These are phyloP conservation scores for Cryptocephalus primarius DNA, from an alignment of 2,888 invertebrate species.

Conservation along the genomic window DNA sequence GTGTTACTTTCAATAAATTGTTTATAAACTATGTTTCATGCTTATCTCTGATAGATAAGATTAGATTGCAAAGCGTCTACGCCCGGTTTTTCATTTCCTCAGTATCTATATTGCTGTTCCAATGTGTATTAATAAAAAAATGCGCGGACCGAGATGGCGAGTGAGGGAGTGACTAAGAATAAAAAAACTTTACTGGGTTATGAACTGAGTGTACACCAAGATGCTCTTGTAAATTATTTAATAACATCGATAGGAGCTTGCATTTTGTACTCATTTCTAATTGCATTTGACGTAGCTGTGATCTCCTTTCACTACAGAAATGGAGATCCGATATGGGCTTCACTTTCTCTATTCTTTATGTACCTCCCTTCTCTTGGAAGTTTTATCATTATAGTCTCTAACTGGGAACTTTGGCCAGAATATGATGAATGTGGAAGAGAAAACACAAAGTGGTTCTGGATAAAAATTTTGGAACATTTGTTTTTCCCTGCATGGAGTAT, in stretches of 20 bases:
- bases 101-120: no score
- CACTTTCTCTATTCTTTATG: slow-evolving; percentile 39
- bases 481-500: slow-evolving; percentile 51
- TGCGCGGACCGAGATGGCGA: neutral
- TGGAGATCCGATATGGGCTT: slow-evolving; percentile 43
- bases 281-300: slow-evolving; percentile 56
- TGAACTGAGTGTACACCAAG: slow-evolving; percentile 35
- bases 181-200: slow-evolving; percentile 27
- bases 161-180: slow-evolving; percentile 1
- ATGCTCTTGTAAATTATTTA: slow-evolving; percentile 42
- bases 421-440: slow-evolving; percentile 37
- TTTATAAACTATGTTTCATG: neutral
- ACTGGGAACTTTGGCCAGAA: slow-evolving; percentile 47
- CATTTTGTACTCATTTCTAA: slow-evolving; percentile 52
- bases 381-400: slow-evolving; percentile 47
- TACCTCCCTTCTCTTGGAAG: slow-evolving; percentile 47
- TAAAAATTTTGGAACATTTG: slow-evolving; percentile 41
- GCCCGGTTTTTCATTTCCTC: no score
- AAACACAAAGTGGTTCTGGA: slow-evolving; percentile 38
- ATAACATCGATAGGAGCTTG: slow-evolving; percentile 48
- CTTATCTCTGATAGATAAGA: neutral
- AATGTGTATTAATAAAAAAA: no score
- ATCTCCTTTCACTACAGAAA: slow-evolving; percentile 52
- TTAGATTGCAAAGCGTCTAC: no score
- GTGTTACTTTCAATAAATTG: slow-evolving; percentile 3